Conservation (phyloP, 2,113 vertebrate genomes). For the Onychostoma macrolepis region DNA sequence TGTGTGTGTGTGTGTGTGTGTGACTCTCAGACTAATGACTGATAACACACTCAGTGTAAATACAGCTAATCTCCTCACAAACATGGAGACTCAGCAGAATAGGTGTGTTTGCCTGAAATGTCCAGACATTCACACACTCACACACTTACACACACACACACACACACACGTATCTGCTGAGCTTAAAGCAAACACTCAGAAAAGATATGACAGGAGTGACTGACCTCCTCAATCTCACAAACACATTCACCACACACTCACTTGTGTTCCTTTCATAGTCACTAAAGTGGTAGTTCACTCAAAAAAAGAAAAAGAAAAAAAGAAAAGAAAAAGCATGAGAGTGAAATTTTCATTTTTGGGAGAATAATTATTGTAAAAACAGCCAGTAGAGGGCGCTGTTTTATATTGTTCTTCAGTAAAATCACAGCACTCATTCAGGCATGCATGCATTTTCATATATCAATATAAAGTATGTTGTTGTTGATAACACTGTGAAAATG, state of each 20-base stretch:
- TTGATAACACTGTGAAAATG: neutral
- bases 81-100: constrained; percentile 24
- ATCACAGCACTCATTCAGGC: neutral
- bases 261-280: neutral
- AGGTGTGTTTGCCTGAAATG: constrained; percentile 18
- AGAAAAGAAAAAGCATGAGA: neutral
- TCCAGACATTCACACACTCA: neutral
- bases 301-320: neutral
- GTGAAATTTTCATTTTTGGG: neutral
- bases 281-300: neutral
- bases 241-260: neutral
- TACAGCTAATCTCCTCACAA: constrained; percentile 26
- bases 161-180: neutral
- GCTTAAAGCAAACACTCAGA: constrained; percentile 32
- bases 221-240: neutral
- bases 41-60: constrained; percentile 17
- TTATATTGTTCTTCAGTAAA: neutral
- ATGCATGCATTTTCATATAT: neutral
- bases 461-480: neutral
- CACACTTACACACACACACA: neutral
- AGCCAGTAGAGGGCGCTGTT: neutral
- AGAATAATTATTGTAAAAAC: neutral
- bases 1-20: constrained; percentile 24
- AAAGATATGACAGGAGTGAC: constrained; percentile 31
- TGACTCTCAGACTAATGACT: neutral